Conservation (phyloP, 2,888 invertebrate genomes). For the Calameuta idolon region DNA sequence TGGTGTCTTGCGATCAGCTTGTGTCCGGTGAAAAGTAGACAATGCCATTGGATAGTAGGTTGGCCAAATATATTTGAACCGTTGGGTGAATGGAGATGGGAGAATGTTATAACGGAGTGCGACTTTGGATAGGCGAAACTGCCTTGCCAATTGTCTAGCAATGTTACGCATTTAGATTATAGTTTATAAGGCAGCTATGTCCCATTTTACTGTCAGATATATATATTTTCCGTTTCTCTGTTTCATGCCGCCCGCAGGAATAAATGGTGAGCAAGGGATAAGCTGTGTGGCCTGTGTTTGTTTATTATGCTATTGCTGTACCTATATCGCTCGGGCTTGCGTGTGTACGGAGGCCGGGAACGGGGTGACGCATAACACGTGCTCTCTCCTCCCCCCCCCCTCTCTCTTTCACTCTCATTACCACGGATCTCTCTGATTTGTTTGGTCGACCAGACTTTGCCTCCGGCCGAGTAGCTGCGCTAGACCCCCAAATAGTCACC, state of each 20-base stretch:
- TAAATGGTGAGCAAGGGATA: slow-evolving; percentile 59
- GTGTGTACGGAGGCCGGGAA: slow-evolving; percentile 21
- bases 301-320: slow-evolving; percentile 21
- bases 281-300: slow-evolving; percentile 12
- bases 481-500: slow-evolving; percentile 17
- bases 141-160: no score
- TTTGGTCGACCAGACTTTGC: slow-evolving; percentile 7
- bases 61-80: no score
- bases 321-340: slow-evolving; percentile 1
- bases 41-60: no score
- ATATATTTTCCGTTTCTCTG: slow-evolving; percentile 45
- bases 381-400: slow-evolving; percentile 20
- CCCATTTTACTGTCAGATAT: neutral
- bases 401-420: slow-evolving; percentile 6
- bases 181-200: no score
- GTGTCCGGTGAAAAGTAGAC: no score
- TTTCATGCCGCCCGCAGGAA: slow-evolving; percentile 63
- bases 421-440: neutral
- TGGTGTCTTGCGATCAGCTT: no score
- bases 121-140: no score
- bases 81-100: no score
- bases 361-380: slow-evolving; percentile 35
- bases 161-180: no score
- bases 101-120: no score
- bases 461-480: slow-evolving; percentile 1